Evolutionary conservation across 1,140 invertebrate species (phyloP), one percentile per base, ranked within the genome.

Genomic region (Caenorhabditis tropicalis): DNA sequence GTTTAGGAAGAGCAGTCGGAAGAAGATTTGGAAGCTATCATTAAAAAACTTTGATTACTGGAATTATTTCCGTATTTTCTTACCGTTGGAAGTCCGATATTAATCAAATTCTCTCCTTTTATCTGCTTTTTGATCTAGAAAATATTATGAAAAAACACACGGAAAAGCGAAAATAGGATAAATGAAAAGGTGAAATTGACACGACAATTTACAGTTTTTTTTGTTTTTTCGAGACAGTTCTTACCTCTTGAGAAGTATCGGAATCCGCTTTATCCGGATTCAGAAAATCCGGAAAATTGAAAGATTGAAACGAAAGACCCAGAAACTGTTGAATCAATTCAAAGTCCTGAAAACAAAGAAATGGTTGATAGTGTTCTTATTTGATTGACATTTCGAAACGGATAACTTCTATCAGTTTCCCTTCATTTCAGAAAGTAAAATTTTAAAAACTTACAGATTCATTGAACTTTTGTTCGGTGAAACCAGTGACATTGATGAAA

Each of bases 91-190:
- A 36, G 58, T 33, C 58, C 58, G 58, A 65, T 65, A 19, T 33
- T 65, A 9, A 65, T 65, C 65, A 74, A 74, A 19, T 74, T 65
- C 3, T 36, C 58, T 65, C 36, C 15, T 36, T 21, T 29, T 33
- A 74, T 74, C 65, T 29, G 65, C 10, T 43, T 43, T 74, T 10
- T n/a, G 15, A 74, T 74, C 65, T 74, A 43, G 4, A n/a, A 74
- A 74, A 43, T 24, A 21, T 24, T 74, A 9, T 6, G 65, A 74
- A 74, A 74, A 74, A 60, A n/a, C 58, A 65, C 58, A 33, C 58
- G 58, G 58, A 46, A 74, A 74, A 43, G 36, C n/a, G 33, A 43
- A 74, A 74, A 15, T 16, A n/a, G 21, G 36, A 74, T 7, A 24
- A 74, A 74, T 19, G 16, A 19, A 4, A n/a, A 36, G 65, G n/a